Evolutionary conservation across 2,888 invertebrate genomes (phyloP), one percentile per base, ranked within the genome.

Genomic region (Platycheirus rosarum): DNA sequence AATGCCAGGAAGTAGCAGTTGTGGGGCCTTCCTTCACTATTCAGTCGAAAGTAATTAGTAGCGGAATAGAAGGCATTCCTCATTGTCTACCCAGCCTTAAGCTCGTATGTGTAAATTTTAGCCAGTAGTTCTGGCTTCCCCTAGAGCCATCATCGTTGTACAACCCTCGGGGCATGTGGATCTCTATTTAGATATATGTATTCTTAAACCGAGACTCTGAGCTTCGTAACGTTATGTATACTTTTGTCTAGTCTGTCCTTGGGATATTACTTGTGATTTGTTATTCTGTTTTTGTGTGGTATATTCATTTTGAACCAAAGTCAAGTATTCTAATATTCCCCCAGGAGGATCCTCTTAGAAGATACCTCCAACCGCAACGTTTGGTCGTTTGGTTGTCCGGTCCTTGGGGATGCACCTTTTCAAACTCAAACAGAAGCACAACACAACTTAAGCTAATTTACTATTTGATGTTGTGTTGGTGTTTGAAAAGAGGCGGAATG

Each of bases 11-110:
- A 49, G 68, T 69, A 20, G 18, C 20, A 53, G 29, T 16, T 29
- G 13, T 18, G 13, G 20, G 42, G 2, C 1, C 23, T 37, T 44
- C 42, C n/a, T 26, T 16, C 1, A 32, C 29, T 32, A 8, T 32
- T 44, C 68, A 79, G 68, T 63, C 55, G 63, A 74, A 79, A 44
- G 80, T 80, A 80, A 75, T 75, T 80, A 80, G 80, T 66, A 70
- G 42, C 65, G 53, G 65, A 32, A 66, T 75, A 65, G 65, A 65
- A 75, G 62, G 70, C 70, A 70, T 60, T 60, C 60, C 70, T 40
- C 79, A 80, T 79, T 74, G 65, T 79, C 69, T 74, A 44, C 51
- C 57, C 76, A 69, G 6, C 32, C 46, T 70, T 75, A 60, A 70
- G 60, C 16, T 60, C 44, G 29, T 60, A 49, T 51, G 69, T 74